Conservation (phyloP, 2,888 invertebrate species). For the Tetragnatha montana region DNA sequence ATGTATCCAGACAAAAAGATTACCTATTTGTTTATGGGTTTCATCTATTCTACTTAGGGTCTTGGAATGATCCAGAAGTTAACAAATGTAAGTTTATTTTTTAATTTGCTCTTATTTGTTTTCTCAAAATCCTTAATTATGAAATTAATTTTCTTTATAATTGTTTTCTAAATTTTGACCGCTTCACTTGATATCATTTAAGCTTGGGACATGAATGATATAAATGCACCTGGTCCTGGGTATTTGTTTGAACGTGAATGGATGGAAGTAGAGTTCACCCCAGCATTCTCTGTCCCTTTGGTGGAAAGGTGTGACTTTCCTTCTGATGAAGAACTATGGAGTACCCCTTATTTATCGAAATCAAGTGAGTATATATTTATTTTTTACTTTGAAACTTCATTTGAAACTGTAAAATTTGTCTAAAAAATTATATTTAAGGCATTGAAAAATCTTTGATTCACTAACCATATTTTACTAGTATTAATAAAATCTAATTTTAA, state of each 20-base stretch:
- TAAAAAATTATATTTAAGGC: too few species aligned
- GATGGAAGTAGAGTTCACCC: conserved; percentile 88
- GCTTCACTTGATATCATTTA: neutral
- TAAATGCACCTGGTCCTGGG: conserved; percentile 80
- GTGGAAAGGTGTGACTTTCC: conserved; percentile 56
- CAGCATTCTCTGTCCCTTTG: conserved; percentile 25
- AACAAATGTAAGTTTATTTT: conserved; percentile 51
- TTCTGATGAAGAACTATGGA: conserved; percentile 69
- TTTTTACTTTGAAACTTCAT: too few species aligned
- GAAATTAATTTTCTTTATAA: neutral
- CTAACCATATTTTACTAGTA: too few species aligned
- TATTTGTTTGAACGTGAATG: conserved; percentile 92
- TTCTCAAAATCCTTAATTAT: neutral
- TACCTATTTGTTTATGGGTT: conserved; percentile 89
- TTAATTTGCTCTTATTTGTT: neutral
- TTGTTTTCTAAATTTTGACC: neutral
- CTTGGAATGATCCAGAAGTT: conserved; percentile 54
- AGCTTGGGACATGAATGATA: conserved; percentile 49
- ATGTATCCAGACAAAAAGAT: conserved; percentile 90
- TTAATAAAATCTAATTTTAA: too few species aligned
- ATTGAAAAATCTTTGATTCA: too few species aligned
- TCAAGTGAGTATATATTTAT: conserved; percentile 36
- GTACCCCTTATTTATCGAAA: conserved; percentile 45
- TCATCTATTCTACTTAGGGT: conserved; percentile 90
- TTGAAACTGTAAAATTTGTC: too few species aligned